Percentiles rank a stretch among this genome's conserved stretches.
Evolutionary conservation across 2,888 invertebrate species (phyloP).

Genomic region (Polia nebulosa): DNA sequence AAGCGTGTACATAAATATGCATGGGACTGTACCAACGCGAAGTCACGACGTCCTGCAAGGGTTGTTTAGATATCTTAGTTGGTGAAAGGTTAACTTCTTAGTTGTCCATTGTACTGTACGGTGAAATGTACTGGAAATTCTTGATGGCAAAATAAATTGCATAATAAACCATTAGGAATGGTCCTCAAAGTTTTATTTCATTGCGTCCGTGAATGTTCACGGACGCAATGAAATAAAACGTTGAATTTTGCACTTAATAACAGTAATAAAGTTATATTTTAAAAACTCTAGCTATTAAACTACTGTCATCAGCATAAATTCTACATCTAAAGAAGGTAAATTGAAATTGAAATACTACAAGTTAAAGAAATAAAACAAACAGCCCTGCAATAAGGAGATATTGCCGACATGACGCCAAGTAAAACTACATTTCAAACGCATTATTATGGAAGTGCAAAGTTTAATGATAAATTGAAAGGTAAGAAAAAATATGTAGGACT

Average conservation of each 20-base stretch:
- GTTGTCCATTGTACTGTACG: constrained; percentile 35
- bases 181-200: too few species aligned
- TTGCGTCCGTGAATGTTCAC: too few species aligned
- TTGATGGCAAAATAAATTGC: constrained; percentile 21
- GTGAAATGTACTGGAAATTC: constrained; percentile 32
- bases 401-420: constrained; percentile 19
- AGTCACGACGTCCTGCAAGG: constrained; percentile 63
- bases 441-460: constrained; percentile 24
- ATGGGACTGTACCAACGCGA: constrained; percentile 47
- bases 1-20: constrained; percentile 63
- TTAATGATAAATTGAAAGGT: constrained; percentile 17
- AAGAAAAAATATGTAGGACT: constrained; percentile 25
- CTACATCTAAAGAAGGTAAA: constrained; percentile 26
- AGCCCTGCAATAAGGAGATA: constrained; percentile 6
- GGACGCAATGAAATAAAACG: constrained; percentile 1
- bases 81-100: constrained; percentile 57
- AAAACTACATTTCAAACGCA: constrained; percentile 26
- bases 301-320: constrained; percentile 10
- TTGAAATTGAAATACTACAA: constrained; percentile 3
- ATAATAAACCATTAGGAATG: constrained; percentile 14
- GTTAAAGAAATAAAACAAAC: constrained; percentile 23
- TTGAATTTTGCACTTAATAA: constrained; percentile 4
- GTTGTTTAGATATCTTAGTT: constrained; percentile 51
- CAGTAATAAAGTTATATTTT: background rate
- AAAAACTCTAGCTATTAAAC: background rate